Base-by-base conservation (phyloP, 2,113 vertebrate genomes). In the Colinus virginianus region DNA sequence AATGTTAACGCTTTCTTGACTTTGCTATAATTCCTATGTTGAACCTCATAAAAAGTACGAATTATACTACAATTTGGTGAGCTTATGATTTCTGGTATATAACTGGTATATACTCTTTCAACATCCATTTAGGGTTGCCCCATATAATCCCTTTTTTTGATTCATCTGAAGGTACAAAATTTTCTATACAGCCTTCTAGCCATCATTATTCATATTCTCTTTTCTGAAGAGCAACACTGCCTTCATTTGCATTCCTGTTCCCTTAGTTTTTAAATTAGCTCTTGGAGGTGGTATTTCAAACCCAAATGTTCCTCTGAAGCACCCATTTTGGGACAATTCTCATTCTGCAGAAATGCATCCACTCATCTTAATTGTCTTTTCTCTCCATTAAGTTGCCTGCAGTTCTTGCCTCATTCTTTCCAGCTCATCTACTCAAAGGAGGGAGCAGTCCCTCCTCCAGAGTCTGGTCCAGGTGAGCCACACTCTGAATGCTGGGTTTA, bases 1-100 rank as follows among this genome's bases (percentile, higher is more conserved):
- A 89, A 87, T 58, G 38, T 74, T 95, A 95, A 95, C 90, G 0
- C 93, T 94, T 95, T 91, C 89, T 83, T 85, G 78, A 42, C 91
- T 94, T 94, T 43, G 56, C 40, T 26, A 72, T 45, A 20, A 26
- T 89, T 90, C 49, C 53, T 66, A 53, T 66, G 28, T 71, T 88
- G 15, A 34, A 71, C 14, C 36, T 70, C 40, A 45, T 62, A 42
- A 66, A 72, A 89, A 71, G 16, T 22, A 61, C 20, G 75, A 88
- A 82, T 84, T 61, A 72, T 15, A 80, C 28, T 76, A 68, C 46
- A 76, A 19, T 66, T 76, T 82, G 74, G 53, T 72, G 67, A 68
- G 36, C 5, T 82, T 68, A 32, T 2, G 18, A 51, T 75, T 80
- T 85, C 72, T 92, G 4, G 2, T 55, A 7, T 72, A 40, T 30